Evolutionary conservation across 2,113 vertebrate species (phyloP), one percentile per base, ranked within the genome.

Genomic region (Rhinopithecus roxellana): DNA sequence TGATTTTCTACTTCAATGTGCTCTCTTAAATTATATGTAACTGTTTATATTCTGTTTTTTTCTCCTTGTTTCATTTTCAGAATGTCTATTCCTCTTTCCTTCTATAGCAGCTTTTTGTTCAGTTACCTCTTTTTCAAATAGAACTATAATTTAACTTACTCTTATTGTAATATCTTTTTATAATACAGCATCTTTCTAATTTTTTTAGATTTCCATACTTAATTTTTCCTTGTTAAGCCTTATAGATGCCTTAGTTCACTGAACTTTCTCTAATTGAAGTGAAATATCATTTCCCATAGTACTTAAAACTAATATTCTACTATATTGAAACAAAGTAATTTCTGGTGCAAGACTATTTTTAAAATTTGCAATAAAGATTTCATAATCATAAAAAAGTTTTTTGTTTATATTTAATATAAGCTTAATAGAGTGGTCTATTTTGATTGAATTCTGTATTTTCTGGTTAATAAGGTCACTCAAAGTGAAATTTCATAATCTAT

Each of bases 231-330:
- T 89, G 77, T 92, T 86, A 85, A 86, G 30, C 11, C 89, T 69
- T 89, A 59, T 61, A 69, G 89, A 83, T 72, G 23, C 4, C 32
- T 93, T 78, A 85, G 50, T 89, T 96, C n/a, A 3, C 4, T 75
- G 64, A 93, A 93, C 52, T 94, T 95, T 88, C 32, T 84, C 23
- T 89, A 91, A n/a, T 50, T 83, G 23, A 93, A 93, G 57, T 70
- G 32, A 89, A 95, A 89, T 85, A 78, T 40, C 11, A 69, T 87
- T 93, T 90, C 55, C 55, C 50, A 12, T 59, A 38, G 3, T 11
- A 64, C 22, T 30, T 87, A n/a, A 95, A 95, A 92, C 2, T 88
- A 70, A 93, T 59, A 30, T 75, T 79, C 30, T 82, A 79, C 32
- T 74, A 50, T 77, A 25, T 74, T 88, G n/a, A 91, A 90, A 96